These are phyloP conservation scores for Drosophila setosimentum DNA, from an alignment of 2,888 invertebrate species.

Conservation along the genomic window DNA sequence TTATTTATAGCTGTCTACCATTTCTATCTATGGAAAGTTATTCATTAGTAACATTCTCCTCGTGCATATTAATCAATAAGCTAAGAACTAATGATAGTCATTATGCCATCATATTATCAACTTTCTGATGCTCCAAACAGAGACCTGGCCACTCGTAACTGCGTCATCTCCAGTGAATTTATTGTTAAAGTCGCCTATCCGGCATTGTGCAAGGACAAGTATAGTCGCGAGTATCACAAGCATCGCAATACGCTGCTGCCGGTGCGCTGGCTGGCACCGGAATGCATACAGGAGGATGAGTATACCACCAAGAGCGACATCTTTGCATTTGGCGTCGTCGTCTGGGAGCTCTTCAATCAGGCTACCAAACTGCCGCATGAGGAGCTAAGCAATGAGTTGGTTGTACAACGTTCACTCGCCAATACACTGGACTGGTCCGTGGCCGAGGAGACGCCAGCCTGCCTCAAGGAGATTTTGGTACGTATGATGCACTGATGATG, in stretches of 20 bases:
- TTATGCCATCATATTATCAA: constrained; percentile 34
- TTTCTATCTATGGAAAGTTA: background rate
- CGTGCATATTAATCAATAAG: constrained; percentile 4
- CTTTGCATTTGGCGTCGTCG: constrained; percentile 94
- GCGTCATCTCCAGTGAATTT: constrained; percentile 93
- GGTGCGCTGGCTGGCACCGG: constrained; percentile 95
- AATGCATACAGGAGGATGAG: constrained; percentile 95
- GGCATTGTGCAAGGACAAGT: constrained; percentile 92
- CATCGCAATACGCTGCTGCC: constrained; percentile 94
- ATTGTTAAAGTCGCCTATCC: constrained; percentile 93
- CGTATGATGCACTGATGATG: constrained; percentile 4
- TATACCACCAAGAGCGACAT: constrained; percentile 97
- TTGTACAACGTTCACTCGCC: constrained; percentile 81
- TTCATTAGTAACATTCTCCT: background rate
- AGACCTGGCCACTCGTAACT: constrained; percentile 96
- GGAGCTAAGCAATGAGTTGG: constrained; percentile 84
- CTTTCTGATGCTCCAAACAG: constrained; percentile 77
- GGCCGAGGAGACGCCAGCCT: constrained; percentile 88
- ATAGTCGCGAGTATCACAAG: constrained; percentile 95
- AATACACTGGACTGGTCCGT: constrained; percentile 89
- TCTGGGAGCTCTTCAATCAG: constrained; percentile 95
- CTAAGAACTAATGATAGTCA: constrained; percentile 21
- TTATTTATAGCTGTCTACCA: background rate
- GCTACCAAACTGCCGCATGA: constrained; percentile 91
- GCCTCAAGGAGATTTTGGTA: constrained; percentile 87